Evolutionary conservation across 2,113 vertebrate genomes (phyloP).

Genomic region (Microtus montanus): DNA sequence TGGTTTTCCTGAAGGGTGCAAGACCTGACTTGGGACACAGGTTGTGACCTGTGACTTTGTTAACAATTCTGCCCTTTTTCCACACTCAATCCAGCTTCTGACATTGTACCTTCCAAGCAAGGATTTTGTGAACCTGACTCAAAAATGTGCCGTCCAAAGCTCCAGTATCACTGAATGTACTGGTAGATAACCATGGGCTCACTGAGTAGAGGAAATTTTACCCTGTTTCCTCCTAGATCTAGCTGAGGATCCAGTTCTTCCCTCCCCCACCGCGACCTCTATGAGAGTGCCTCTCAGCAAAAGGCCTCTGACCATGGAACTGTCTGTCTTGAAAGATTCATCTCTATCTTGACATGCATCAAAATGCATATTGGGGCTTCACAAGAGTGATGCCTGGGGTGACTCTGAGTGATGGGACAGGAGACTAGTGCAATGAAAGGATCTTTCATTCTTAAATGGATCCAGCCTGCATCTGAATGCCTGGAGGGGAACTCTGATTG

Average conservation of each 20-base stretch:
- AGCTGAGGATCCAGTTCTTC: not conserved
- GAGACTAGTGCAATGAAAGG: constrained; percentile 70
- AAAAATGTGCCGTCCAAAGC: not conserved
- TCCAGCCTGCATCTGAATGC: constrained; percentile 67
- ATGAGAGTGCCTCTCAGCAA: not conserved
- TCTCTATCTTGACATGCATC: constrained; percentile 74
- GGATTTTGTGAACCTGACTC: not conserved
- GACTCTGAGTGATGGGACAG: constrained; percentile 68
- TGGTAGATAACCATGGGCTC: not conserved
- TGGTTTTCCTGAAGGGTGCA: not conserved
- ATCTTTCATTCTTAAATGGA: constrained; percentile 75
- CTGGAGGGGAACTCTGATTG: constrained; percentile 72
- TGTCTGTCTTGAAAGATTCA: constrained; percentile 66
- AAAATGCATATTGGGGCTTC: constrained; percentile 69
- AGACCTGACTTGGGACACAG: too few relatives aligned
- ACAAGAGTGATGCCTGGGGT: constrained; percentile 69
- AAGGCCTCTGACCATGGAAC: constrained; percentile 52
- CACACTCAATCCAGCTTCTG: not conserved
- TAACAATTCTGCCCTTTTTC: not conserved
- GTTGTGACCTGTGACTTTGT: not conserved
- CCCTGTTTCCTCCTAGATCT: not conserved
- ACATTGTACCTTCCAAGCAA: not conserved
- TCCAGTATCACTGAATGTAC: not conserved
- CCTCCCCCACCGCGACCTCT: constrained; percentile 28
- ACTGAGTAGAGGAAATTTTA: not conserved